Evolutionary conservation across 2,888 invertebrate genomes (phyloP).

Genomic region (Agrotis puta): DNA sequence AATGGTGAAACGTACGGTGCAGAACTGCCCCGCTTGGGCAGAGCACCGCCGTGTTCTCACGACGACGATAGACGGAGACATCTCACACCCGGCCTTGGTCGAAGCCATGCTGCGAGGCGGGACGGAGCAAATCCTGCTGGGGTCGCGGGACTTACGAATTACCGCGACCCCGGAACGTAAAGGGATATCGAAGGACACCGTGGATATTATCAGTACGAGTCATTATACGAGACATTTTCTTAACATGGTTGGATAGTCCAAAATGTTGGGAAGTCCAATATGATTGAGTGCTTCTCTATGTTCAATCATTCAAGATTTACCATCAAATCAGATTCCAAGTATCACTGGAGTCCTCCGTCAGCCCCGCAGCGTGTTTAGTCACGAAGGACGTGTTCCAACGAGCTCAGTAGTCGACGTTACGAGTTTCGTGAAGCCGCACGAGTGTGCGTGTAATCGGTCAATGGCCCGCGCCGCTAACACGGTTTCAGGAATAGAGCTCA

Average conservation of each 20-base stretch:
- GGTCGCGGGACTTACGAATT: no score
- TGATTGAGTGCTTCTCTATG: background rate
- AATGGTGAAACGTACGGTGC: no score
- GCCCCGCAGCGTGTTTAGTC: background rate
- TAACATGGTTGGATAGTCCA: background rate
- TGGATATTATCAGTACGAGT: no score
- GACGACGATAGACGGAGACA: no score
- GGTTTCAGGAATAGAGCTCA: constrained; percentile 27
- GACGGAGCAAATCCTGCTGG: no score
- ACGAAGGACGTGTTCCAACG: background rate
- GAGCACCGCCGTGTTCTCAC: no score
- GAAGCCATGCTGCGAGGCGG: no score
- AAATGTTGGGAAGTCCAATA: background rate
- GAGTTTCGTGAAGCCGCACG: background rate
- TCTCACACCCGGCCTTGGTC: no score
- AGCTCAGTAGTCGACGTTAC: constrained; percentile 11
- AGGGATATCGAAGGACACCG: no score
- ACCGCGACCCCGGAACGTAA: no score
- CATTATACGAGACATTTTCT: no score
- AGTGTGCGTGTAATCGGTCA: constrained; percentile 47
- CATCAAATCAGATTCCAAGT: background rate
- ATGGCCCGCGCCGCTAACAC: background rate
- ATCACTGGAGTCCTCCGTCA: background rate
- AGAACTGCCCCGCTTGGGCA: no score
- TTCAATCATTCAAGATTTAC: background rate